Percentiles rank a stretch among this genome's conserved stretches.
Conservation (phyloP, 2,888 invertebrate genomes). For the Agonopterix arenella region DNA sequence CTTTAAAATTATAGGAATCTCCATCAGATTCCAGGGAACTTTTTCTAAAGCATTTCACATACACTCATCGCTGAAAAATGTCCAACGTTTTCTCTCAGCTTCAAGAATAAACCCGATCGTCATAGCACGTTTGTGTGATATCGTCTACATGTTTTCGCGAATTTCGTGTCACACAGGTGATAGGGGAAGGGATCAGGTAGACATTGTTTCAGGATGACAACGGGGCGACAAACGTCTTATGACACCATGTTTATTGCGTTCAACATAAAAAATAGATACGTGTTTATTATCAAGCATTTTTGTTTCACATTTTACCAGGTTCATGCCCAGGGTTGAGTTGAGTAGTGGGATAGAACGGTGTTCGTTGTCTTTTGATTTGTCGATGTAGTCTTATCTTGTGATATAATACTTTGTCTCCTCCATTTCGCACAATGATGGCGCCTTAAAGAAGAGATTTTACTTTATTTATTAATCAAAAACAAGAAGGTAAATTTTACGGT, state of each 20-base stretch:
- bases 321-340: background rate
- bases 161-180: slow-evolving; percentile 53
- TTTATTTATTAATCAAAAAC: too few species aligned
- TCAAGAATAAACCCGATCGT: slow-evolving; percentile 36
- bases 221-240: slow-evolving; percentile 11
- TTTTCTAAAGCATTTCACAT: too few species aligned
- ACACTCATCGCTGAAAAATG: too few species aligned
- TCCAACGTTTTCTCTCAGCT: slow-evolving; percentile 5
- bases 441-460: too few species aligned
- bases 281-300: background rate
- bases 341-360: too few species aligned
- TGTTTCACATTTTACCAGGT: background rate
- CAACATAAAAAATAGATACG: background rate
- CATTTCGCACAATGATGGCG: too few species aligned
- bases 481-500: too few species aligned
- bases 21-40: too few species aligned
- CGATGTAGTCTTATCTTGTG: too few species aligned
- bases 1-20: too few species aligned
- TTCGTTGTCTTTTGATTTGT: too few species aligned
- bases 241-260: slow-evolving; percentile 11
- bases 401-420: too few species aligned
- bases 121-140: slow-evolving; percentile 55
- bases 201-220: slow-evolving; percentile 49
- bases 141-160: slow-evolving; percentile 47
- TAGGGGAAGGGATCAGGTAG: slow-evolving; percentile 46